These are phyloP conservation scores for Tethya wilhelma DNA, from an alignment of 37 sponge, comb jelly and placozoan genomes.

Conservation along the genomic window DNA sequence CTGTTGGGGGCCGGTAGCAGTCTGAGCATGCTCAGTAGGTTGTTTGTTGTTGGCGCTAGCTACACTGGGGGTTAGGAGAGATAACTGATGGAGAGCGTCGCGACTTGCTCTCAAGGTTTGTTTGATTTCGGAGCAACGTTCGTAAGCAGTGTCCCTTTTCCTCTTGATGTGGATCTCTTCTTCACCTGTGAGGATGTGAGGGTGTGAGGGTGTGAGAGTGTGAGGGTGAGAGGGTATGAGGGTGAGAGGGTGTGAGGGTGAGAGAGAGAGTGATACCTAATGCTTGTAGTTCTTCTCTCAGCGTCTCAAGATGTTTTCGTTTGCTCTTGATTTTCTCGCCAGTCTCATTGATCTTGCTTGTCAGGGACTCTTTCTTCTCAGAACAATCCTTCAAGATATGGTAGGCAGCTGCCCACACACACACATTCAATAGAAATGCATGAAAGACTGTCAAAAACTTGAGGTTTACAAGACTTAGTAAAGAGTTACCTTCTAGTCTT, in stretches of 20 bases:
- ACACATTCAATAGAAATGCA: no score
- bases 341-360: conserved; percentile 31
- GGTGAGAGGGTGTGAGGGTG: not conserved
- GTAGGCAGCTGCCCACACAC: conserved; percentile 65
- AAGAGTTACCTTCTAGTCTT: conserved; percentile 53
- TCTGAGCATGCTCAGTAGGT: no score
- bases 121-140: conserved; percentile 28
- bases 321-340: conserved; percentile 33
- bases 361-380: conserved; percentile 21
- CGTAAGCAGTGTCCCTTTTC: conserved; percentile 25
- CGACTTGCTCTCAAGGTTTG: conserved; percentile 36
- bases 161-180: conserved; percentile 44
- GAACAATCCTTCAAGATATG: conserved; percentile 21
- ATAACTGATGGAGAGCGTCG: conserved; percentile 41
- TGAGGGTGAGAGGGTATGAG: not conserved
- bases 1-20: no score
- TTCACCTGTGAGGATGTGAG: conserved; percentile 2
- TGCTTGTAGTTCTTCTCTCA: conserved; percentile 47
- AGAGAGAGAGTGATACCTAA: conserved; percentile 1
- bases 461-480: no score
- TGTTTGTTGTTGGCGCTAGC: no score
- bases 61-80: not conserved
- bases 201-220: no score
- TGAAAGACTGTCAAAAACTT: no score
- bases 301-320: conserved; percentile 45